Evolutionary conservation across 2,113 vertebrate species (phyloP).

Genomic region (Paralichthys olivaceus): DNA sequence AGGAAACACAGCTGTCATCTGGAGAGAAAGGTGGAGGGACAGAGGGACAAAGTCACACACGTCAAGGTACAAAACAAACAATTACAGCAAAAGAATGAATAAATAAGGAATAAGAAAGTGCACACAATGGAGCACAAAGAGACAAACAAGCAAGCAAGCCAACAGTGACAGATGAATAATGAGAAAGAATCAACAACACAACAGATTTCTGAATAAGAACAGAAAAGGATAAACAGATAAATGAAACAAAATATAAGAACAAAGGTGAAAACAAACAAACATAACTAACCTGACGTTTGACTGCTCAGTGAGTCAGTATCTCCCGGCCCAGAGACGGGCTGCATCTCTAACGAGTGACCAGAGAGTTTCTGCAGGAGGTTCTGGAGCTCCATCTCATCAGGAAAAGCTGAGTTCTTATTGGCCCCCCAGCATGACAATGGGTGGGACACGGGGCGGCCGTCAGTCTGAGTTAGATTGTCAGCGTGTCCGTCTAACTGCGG

Average conservation of each 20-base stretch:
- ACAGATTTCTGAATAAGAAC: neutral
- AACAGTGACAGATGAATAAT: neutral
- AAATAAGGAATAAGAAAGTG: neutral
- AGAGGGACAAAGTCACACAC: neutral
- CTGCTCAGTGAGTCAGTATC: conserved; percentile 77
- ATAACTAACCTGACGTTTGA: conserved; percentile 68
- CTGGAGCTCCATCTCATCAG: conserved; percentile 82
- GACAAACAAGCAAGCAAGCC: neutral
- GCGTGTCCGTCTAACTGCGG: neutral
- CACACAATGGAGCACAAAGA: neutral
- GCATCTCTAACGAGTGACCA: conserved; percentile 73
- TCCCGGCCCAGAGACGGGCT: conserved; percentile 45
- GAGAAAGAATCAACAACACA: neutral
- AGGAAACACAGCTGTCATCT: conserved; percentile 73
- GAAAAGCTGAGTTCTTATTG: conserved; percentile 67
- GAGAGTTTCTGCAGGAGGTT: conserved; percentile 81
- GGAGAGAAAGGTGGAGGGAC: neutral
- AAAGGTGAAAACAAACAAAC: neutral
- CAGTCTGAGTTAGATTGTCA: conserved; percentile 21
- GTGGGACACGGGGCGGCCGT: conserved; percentile 28
- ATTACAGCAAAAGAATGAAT: neutral
- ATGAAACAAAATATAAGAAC: neutral
- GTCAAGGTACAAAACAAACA: neutral
- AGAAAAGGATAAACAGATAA: neutral
- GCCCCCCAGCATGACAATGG: conserved; percentile 12